Percentiles rank a stretch among this genome's conserved stretches.
Conservation (phyloP, 2,113 vertebrate species). For the Carlito syrichta region DNA sequence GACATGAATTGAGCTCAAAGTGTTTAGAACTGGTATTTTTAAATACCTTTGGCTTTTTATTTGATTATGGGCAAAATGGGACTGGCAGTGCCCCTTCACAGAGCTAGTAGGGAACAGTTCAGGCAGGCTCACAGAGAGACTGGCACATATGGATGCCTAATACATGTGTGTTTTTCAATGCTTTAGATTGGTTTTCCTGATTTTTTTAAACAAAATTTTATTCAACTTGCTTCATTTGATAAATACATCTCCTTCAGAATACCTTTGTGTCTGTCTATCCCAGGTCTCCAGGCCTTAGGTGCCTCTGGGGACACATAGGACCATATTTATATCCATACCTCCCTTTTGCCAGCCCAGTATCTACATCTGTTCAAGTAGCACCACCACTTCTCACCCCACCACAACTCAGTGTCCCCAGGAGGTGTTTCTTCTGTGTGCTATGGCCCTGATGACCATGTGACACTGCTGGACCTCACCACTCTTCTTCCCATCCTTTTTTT, state of each 20-base stretch:
- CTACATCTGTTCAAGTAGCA: not conserved
- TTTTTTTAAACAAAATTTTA: not conserved
- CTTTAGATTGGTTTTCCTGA: not conserved
- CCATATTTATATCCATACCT: not conserved
- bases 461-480: not conserved
- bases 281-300: not conserved
- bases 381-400: not conserved
- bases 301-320: not conserved
- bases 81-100: not conserved
- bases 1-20: not conserved
- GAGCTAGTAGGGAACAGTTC: not conserved
- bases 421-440: not conserved
- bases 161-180: not conserved
- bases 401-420: not conserved
- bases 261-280: not conserved
- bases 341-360: not conserved
- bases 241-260: not conserved
- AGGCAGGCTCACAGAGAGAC: not conserved
- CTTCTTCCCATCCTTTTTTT: not conserved
- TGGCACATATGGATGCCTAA: not conserved
- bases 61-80: not conserved
- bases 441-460: not conserved
- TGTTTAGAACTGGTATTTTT: not conserved
- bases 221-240: not conserved
- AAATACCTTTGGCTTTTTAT: not conserved